Evolutionary conservation across 2,888 invertebrate species (phyloP), one percentile per base, ranked within the genome.

Genomic region (Troides helena): DNA sequence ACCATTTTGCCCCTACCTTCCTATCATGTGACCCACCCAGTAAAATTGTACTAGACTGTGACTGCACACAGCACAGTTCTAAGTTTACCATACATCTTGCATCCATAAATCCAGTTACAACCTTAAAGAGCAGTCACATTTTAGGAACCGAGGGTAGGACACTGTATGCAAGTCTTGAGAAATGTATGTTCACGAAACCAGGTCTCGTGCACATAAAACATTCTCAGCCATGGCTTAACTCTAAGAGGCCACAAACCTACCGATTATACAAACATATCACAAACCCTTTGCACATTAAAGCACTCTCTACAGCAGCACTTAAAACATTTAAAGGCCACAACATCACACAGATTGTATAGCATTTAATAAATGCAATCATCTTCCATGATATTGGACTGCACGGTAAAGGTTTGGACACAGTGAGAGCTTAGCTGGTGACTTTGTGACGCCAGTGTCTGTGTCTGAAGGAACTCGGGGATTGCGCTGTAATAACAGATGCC

Each of bases 141-240:
- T 74, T 80, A 87, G 88, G 82, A 86, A 84, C 81, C 73, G 72
- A 80, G 85, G 79, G 82, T 80, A 86, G 88, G 87, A 84, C 84
- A 85, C 80, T 82, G 81, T 87, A 88, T 82, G 84, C 84, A 84
- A 87, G 89, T 89, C 88, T 86, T 87, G 90, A 92, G 92, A 90
- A 90, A 84, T 74, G 77, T 88, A 91, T 88, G 89, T 77, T 79
- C 82, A 86, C 83, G 83, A 91, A 84, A 81, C 75, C 18, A 17
- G 18, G 69, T 80, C 80, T 88, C 85, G 80, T 83, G 84, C 81
- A 75, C 90, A 90, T 88, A 90, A 84, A 79, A 84, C 77, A 79
- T 88, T 89, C 92, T 89, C 92, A 84, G 82, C 78, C 79, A 72
- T 74, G 78, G 84, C 79, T 87, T 84, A 83, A 80, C 89, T 87